These are phyloP conservation scores for Napeogenes sylphis DNA, from an alignment of 2,888 invertebrate genomes.

Conservation along the genomic window DNA sequence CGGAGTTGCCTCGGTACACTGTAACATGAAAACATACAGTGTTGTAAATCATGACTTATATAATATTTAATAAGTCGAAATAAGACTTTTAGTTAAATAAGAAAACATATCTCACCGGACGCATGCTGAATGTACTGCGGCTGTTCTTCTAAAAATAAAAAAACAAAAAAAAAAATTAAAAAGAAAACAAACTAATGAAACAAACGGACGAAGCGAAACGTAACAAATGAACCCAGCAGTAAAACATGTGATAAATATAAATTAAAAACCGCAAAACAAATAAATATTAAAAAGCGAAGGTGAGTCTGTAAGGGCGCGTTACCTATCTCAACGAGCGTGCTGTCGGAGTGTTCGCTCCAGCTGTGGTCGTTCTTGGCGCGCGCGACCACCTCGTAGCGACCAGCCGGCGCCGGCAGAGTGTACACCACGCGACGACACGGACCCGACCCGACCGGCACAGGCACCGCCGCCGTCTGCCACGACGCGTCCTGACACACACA, in stretches of 20 bases:
- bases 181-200: slow-evolving; percentile 29
- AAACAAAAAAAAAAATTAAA: slow-evolving; percentile 46
- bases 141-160: slow-evolving; percentile 53
- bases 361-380: slow-evolving; percentile 56
- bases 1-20: slow-evolving; percentile 48
- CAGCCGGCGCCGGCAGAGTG: slow-evolving; percentile 43
- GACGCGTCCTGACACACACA: slow-evolving; percentile 39
- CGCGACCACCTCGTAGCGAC: slow-evolving; percentile 53
- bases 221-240: background rate
- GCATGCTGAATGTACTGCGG: slow-evolving; percentile 59
- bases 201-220: slow-evolving; percentile 15
- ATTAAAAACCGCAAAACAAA: slow-evolving; percentile 5
- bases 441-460: slow-evolving; percentile 38
- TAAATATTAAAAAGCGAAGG: background rate
- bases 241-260: background rate
- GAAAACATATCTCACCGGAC: slow-evolving; percentile 52
- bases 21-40: slow-evolving; percentile 40
- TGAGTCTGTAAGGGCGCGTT: slow-evolving; percentile 15
- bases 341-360: slow-evolving; percentile 49
- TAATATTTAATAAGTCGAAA: background rate
- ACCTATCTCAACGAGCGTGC: slow-evolving; percentile 51
- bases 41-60: background rate
- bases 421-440: slow-evolving; percentile 50
- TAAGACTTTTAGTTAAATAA: slow-evolving; percentile 4
- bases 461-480: slow-evolving; percentile 43